phyloP scores from a whole-genome alignment of 2,888 invertebrate genomes.

The Mylabris sibirica region DNA sequence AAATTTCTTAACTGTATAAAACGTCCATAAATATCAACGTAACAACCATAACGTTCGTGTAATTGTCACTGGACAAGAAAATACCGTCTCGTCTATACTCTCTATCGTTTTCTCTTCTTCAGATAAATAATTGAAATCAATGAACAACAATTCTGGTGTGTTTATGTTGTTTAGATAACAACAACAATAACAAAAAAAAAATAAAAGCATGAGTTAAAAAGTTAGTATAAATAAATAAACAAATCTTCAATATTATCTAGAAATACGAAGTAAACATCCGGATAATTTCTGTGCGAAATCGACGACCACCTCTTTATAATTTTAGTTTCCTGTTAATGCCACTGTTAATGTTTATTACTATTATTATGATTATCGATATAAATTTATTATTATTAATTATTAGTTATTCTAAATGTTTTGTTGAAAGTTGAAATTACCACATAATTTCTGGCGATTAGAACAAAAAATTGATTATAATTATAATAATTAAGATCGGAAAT shows the following conservation, averaged over 20 bases:
- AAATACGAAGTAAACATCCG: background rate
- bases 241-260: background rate
- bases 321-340: background rate
- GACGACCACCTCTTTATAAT: background rate
- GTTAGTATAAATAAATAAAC: conserved; percentile 16
- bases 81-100: conserved; percentile 19
- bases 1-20: conserved; percentile 23
- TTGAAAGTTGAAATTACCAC: background rate
- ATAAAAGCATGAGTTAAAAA: too few species aligned
- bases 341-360: background rate
- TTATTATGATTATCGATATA: background rate
- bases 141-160: background rate
- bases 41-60: conserved; percentile 35
- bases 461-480: background rate
- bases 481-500: background rate
- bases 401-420: background rate
- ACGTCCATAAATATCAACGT: conserved; percentile 33
- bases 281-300: background rate
- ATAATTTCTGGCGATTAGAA: background rate
- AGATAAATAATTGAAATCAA: conserved; percentile 6
- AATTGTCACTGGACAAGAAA: conserved; percentile 37
- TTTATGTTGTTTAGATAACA: conserved; percentile 13
- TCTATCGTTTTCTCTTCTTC: background rate
- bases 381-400: background rate
- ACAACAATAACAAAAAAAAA: background rate